phyloP scores from a whole-genome alignment of 2,888 invertebrate species.

The Rhaphigaster nebulosa region DNA sequence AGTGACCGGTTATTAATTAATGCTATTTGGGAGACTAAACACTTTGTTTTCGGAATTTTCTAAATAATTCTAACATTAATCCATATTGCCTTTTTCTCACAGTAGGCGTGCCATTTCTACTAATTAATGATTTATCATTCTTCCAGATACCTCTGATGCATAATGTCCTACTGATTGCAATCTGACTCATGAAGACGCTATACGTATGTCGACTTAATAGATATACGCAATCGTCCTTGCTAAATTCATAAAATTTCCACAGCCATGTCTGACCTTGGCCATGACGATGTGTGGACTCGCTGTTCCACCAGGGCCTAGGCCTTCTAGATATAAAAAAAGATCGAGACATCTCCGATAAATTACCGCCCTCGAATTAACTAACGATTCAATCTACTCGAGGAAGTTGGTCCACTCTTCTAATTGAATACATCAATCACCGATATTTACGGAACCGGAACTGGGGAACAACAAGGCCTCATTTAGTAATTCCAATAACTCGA shows the following conservation, averaged over 20 bases:
- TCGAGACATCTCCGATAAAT: background rate
- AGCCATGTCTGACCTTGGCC: background rate
- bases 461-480: background rate
- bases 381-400: background rate
- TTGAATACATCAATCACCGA: background rate
- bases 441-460: conserved; percentile 14
- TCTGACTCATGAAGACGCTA: background rate
- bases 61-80: too few species aligned
- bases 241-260: background rate
- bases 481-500: background rate
- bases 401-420: background rate
- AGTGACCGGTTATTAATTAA: too few species aligned
- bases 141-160: background rate
- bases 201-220: background rate
- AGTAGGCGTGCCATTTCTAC: too few species aligned
- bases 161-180: background rate
- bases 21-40: too few species aligned
- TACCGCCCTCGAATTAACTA: background rate
- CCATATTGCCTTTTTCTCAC: too few species aligned
- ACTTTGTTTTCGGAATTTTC: too few species aligned
- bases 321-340: background rate
- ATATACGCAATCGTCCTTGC: background rate
- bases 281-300: background rate
- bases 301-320: background rate
- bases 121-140: too few species aligned